Conservation (phyloP, 2,888 invertebrate species). For the Drosophila cracens region DNA sequence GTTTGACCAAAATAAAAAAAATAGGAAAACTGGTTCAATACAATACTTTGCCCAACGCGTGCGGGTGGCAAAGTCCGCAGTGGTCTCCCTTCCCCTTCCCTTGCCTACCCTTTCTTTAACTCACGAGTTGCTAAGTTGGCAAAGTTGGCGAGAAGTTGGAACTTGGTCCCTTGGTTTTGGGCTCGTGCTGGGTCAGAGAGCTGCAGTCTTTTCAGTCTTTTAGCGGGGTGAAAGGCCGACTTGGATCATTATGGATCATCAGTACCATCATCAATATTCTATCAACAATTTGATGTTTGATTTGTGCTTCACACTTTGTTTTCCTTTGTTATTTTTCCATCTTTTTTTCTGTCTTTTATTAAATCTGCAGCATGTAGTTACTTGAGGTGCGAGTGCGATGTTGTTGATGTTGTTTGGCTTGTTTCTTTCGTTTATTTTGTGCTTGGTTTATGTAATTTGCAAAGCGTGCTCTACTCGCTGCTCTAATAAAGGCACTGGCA, state of each 20-base stretch:
- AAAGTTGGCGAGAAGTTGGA: slow-evolving; percentile 20
- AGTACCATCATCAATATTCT: slow-evolving; percentile 61
- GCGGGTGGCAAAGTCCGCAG: slow-evolving; percentile 68
- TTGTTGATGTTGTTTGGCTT: slow-evolving; percentile 46
- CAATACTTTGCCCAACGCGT: slow-evolving; percentile 39
- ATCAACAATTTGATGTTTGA: slow-evolving; percentile 68
- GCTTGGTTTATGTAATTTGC: slow-evolving; percentile 68
- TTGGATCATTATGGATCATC: slow-evolving; percentile 21
- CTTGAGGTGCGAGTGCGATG: slow-evolving; percentile 67
- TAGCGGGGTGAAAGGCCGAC: slow-evolving; percentile 67
- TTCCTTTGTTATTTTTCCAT: neutral
- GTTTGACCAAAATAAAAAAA: slow-evolving; percentile 15
- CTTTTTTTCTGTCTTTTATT: slow-evolving; percentile 13
- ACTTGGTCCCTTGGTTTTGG: slow-evolving; percentile 42
- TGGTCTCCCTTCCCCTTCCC: neutral
- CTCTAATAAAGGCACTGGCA: slow-evolving; percentile 62
- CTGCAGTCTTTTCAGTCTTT: slow-evolving; percentile 30
- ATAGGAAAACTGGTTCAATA: slow-evolving; percentile 69
- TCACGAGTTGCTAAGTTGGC: slow-evolving; percentile 34
- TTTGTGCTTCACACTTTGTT: slow-evolving; percentile 60
- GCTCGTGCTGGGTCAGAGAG: slow-evolving; percentile 74
- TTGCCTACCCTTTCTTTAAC: slow-evolving; percentile 3
- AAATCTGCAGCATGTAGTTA: slow-evolving; percentile 1
- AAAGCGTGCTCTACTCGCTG: slow-evolving; percentile 64
- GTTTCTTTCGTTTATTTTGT: slow-evolving; percentile 35